These are phyloP conservation scores for Drosophila pegasa DNA, from an alignment of 2,888 invertebrate species.

Conservation along the genomic window DNA sequence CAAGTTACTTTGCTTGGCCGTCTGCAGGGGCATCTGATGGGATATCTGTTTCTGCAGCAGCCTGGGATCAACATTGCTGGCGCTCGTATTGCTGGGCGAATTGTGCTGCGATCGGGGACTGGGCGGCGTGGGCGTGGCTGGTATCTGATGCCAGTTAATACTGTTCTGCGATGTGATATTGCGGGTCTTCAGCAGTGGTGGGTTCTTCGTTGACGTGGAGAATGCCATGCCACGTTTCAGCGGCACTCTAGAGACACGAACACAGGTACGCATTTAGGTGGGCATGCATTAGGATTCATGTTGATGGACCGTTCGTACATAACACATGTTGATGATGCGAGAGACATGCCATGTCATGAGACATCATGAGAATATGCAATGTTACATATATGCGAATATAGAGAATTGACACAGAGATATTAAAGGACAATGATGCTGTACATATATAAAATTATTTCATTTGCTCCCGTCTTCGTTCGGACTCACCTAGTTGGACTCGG, in stretches of 20 bases:
- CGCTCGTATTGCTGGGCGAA: conserved; percentile 41
- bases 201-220: conserved; percentile 91
- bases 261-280: conserved; percentile 54
- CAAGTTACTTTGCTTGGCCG: conserved; percentile 52
- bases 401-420: conserved; percentile 21
- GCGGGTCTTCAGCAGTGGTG: conserved; percentile 92
- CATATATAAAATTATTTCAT: neutral
- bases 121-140: conserved; percentile 80
- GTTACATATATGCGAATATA: conserved; percentile 21
- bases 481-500: conserved; percentile 88
- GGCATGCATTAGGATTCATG: conserved; percentile 18
- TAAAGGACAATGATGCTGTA: conserved; percentile 21
- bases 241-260: conserved; percentile 86
- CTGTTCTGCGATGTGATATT: conserved; percentile 88
- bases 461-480: conserved; percentile 21
- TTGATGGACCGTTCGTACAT: conserved; percentile 30
- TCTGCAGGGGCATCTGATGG: conserved; percentile 61
- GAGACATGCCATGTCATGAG: conserved; percentile 13
- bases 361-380: conserved; percentile 36
- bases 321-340: conserved; percentile 19
- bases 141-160: conserved; percentile 84
- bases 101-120: conserved; percentile 73
- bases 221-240: conserved; percentile 89
- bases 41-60: conserved; percentile 58
- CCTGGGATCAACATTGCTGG: conserved; percentile 28